Base-by-base conservation (phyloP, 2,113 vertebrate genomes). In the Boulengeromyrus knoepffleri region DNA sequence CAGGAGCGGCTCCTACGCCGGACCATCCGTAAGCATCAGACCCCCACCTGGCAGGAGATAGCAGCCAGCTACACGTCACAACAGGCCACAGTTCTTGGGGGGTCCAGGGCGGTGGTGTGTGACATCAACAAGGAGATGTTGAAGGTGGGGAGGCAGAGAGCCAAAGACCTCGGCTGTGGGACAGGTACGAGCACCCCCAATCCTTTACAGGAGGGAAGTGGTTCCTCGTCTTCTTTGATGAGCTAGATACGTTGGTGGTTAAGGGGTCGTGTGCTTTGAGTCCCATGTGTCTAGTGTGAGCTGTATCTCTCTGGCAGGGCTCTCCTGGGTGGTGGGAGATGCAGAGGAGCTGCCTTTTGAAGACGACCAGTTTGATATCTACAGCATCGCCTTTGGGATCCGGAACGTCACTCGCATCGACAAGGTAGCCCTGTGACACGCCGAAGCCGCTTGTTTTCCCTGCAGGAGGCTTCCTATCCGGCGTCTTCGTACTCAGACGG, bases 101-200 rank as follows among this genome's bases (percentile, higher is more conserved):
- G 92, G 4, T 94, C 98, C 46, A 94, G 89, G 0, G 98, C 97
- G 3, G 95, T 98, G 90, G 95, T 99, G 89, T 99, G 98, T 92
- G 99, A 99, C 94, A 98, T 99, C 92, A 99, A 98, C 94, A 98
- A 96, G 92, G 98, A 99, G 93, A 99, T 99, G 99, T 95, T 99
- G 84, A 98, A 96, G 92, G 95, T 98, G 90, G 98, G 98, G 70
- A 97, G 96, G 90, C 93, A 97, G 95, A 97, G 96, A 91, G 97
- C 97, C 0, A 92, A 94, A 4, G 70, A 92, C 2, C 92, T 93
- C 85, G 97, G 97, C 91, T 92, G 97, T 91, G 93, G 89, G 0
- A 91, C 96, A 91, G 98, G 99, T 98, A 88, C 8, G 42, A 93
- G 93, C 92, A 46, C 7, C 89, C 7, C 3, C 1, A 47, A 1